phyloP scores from a whole-genome alignment of 2,888 invertebrate species.

The Tipula vernalis region DNA sequence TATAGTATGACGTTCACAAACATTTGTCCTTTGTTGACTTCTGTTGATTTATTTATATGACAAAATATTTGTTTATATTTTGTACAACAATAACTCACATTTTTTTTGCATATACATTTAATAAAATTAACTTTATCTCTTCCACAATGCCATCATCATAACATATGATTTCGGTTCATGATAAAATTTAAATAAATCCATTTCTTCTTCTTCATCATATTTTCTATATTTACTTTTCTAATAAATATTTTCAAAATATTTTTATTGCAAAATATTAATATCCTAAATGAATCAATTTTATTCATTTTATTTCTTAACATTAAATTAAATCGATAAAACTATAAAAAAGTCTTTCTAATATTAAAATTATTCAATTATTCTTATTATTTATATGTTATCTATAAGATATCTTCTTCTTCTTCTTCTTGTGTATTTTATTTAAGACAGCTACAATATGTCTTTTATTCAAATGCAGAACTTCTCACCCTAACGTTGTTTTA shows the following conservation, averaged over 20 bases:
- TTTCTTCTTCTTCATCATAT: not conserved
- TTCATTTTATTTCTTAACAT: not conserved
- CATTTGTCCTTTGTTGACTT: not conserved
- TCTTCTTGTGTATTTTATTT: not conserved
- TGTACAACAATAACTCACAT: not conserved
- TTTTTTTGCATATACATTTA: not conserved
- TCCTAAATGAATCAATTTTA: not conserved
- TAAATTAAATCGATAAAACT: not conserved
- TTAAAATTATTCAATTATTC: not conserved
- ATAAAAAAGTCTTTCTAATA: not conserved
- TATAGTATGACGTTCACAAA: too few relatives aligned
- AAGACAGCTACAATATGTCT: not conserved
- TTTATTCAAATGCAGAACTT: not conserved
- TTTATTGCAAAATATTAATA: not conserved
- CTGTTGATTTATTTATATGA: not conserved
- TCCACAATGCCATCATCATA: not conserved
- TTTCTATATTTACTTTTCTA: not conserved
- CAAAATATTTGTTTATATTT: not conserved
- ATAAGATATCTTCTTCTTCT: not conserved
- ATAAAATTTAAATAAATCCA: not conserved
- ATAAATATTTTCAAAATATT: not conserved
- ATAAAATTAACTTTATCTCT: not conserved
- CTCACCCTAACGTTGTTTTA: not conserved
- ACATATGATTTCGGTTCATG: not conserved
- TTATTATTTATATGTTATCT: not conserved